Evolutionary conservation across 2,797 vertebrate species (phyloP), one percentile per base, ranked within the genome.

Genomic region (Morelia viridis): DNA sequence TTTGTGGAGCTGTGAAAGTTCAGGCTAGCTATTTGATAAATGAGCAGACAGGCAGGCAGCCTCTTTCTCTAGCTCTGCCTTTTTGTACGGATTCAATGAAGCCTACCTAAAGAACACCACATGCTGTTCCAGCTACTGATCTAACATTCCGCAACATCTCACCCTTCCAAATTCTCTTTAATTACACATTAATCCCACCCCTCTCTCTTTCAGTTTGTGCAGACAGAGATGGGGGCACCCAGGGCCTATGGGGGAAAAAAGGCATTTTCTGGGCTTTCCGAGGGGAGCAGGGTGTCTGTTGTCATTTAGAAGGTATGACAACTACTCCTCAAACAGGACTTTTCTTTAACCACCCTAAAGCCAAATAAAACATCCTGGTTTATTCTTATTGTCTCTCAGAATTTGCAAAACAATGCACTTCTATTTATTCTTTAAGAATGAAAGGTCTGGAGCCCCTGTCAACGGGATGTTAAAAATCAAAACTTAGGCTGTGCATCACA

Each of bases 61-160:
- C 98, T 98, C 97, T 96, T 96, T 97, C 97, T 98, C 98, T 98
- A 15, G 46, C 61, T 88, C 68, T 28, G 11, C 61, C 56, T 98
- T 98, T 99, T 99, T 99, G 99, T 99, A 97, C 98, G 95, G 98
- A 98, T 98, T 99, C 99, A 99, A 99, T 99, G 99, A 99, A 99
- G 99, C 99, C 98, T 99, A 98, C 98, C 98, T 99, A 99, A 99
- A 99, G 98, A 98, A 99, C 98, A 98, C 99, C 99, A 98, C 99
- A 99, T 98, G 99, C 99, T 99, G 99, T 98, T 99, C 98, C 97
- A 98, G 99, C 99, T 98, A 99, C 98, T 99, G 99, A 99, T 99
- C 99, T 99, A 99, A 99, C 99, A 99, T 99, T 99, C 99, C 98
- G 98, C 98, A 99, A 99, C 98, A 99, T 98, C 99, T 99, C 98